Evolutionary conservation across 2,888 invertebrate genomes (phyloP).

Genomic region (Metallyticus violacea): DNA sequence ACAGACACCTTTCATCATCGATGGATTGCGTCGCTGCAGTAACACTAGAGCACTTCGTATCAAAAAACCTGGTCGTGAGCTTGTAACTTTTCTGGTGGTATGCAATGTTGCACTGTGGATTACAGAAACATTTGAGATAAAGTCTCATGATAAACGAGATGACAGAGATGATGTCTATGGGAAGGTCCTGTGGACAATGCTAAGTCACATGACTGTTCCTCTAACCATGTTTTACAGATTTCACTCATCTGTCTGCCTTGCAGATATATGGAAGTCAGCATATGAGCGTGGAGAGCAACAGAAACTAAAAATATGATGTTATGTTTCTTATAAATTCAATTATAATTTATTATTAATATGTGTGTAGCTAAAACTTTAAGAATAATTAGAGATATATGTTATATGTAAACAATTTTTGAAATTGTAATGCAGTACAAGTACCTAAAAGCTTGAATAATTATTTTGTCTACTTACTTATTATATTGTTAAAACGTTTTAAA

Average conservation of each 20-base stretch:
- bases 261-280: constrained; percentile 75
- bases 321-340: too few relatives aligned
- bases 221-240: constrained; percentile 76
- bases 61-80: constrained; percentile 69
- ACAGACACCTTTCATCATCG: constrained; percentile 71
- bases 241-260: constrained; percentile 74
- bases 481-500: not conserved
- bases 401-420: too few relatives aligned
- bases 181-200: constrained; percentile 65
- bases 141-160: constrained; percentile 53
- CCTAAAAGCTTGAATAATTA: too few relatives aligned
- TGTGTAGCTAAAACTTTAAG: too few relatives aligned
- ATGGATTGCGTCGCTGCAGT: constrained; percentile 71
- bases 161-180: constrained; percentile 67
- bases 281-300: constrained; percentile 57
- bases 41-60: constrained; percentile 60
- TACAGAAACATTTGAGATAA: constrained; percentile 66
- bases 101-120: constrained; percentile 77
- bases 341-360: too few relatives aligned
- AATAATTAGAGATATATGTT: too few relatives aligned
- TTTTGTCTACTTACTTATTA: not conserved
- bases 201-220: constrained; percentile 70
- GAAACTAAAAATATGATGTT: not conserved
- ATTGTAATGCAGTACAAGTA: too few relatives aligned
- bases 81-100: constrained; percentile 72